These are phyloP conservation scores for Onthophagus sagittarius DNA, from an alignment of 2,888 invertebrate genomes.

Conservation along the genomic window DNA sequence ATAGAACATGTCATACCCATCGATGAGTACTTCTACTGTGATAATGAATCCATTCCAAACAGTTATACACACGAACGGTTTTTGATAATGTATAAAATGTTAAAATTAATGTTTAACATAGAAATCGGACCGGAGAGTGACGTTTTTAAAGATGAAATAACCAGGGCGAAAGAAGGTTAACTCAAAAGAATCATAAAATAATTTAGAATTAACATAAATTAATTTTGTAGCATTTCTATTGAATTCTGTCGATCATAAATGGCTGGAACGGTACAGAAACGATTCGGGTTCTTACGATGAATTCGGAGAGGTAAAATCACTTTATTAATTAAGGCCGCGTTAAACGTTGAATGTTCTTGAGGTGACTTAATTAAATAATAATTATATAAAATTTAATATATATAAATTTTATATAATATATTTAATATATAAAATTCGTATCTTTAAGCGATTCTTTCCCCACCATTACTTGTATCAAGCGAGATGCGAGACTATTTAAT, in stretches of 20 bases:
- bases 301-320: conserved; percentile 18
- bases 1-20: conserved; percentile 79
- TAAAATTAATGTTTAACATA: conserved; percentile 54
- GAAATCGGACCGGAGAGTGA: conserved; percentile 60
- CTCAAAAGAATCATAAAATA: background rate
- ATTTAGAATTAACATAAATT: background rate
- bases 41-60: conserved; percentile 51
- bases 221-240: conserved; percentile 19
- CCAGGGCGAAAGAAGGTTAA: conserved; percentile 65
- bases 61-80: conserved; percentile 53
- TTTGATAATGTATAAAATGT: conserved; percentile 53
- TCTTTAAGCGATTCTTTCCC: too few relatives aligned
- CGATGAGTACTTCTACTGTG: conserved; percentile 75
- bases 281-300: conserved; percentile 17
- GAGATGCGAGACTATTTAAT: too few relatives aligned
- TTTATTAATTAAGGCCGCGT: too few relatives aligned
- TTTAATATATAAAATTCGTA: too few relatives aligned
- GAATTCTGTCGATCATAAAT: conserved; percentile 24
- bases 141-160: conserved; percentile 70
- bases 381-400: too few relatives aligned
- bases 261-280: conserved; percentile 26
- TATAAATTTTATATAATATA: too few relatives aligned
- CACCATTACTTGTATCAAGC: too few relatives aligned
- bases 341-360: too few relatives aligned
- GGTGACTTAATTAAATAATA: too few relatives aligned